Percentiles rank a stretch among this genome's conserved stretches.
Conservation (phyloP, 1,140 invertebrate species). For the Microvelia longipes region DNA sequence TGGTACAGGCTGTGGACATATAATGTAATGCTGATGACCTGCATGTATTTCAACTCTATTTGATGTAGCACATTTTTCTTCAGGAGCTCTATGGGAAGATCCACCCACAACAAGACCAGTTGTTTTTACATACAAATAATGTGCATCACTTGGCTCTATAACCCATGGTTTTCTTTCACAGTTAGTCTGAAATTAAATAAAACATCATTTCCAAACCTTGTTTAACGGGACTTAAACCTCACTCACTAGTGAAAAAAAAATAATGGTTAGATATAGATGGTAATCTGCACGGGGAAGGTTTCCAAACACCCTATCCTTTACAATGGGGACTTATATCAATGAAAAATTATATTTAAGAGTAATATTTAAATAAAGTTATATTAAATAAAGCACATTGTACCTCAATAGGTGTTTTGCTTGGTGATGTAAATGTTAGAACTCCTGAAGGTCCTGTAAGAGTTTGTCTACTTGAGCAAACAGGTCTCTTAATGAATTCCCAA, state of each 20-base stretch:
- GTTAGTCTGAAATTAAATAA: slow-evolving; percentile 42
- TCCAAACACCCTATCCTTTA: too few species aligned
- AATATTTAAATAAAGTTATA: too few species aligned
- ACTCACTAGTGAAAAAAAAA: too few species aligned
- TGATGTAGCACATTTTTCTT: slow-evolving; percentile 43
- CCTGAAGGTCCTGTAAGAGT: slow-evolving; percentile 57
- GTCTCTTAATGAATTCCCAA: slow-evolving; percentile 60
- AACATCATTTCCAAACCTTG: too few species aligned
- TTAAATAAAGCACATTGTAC: too few species aligned
- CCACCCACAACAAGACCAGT: slow-evolving; percentile 41
- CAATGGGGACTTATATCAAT: too few species aligned
- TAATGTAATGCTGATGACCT: slow-evolving; percentile 45
- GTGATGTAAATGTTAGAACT: slow-evolving; percentile 45
- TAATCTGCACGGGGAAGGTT: too few species aligned
- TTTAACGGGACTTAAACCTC: too few species aligned
- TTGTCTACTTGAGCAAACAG: slow-evolving; percentile 45
- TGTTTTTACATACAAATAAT: slow-evolving; percentile 53
- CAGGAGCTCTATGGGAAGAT: slow-evolving; percentile 21
- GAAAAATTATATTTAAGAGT: too few species aligned
- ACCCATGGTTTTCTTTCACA: slow-evolving; percentile 61
- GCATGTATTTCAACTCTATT: slow-evolving; percentile 58
- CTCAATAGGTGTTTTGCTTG: slow-evolving; percentile 42
- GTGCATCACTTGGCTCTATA: slow-evolving; percentile 50
- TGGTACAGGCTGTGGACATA: slow-evolving; percentile 44
- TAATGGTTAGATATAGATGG: too few species aligned